Evolutionary conservation across 2,113 vertebrate genomes (phyloP), one percentile per base, ranked within the genome.

Genomic region (Meles meles): DNA sequence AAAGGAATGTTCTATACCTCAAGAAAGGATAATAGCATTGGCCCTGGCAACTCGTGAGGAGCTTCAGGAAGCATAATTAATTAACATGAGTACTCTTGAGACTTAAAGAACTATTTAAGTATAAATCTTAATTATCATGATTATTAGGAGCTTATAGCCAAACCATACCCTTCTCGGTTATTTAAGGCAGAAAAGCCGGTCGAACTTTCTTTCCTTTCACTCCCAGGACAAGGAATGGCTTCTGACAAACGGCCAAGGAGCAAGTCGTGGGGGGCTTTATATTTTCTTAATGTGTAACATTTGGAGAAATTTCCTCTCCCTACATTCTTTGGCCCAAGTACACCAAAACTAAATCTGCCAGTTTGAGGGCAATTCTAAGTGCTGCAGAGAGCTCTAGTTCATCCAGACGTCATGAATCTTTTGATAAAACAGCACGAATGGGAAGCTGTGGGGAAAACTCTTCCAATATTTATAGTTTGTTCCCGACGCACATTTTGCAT

Each of bases 51-150:
- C 59, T 79, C 37, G 55, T 94, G 44, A 1, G 63, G 93, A 97
- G 95, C 90, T 95, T 96, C 2, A 5, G 72, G 84, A 96, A 87
- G 88, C 80, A 55, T 95, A 95, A 97, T 95, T 97, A 96, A 95
- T 95, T 97, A 97, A 84, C 88, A 76, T 81, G 85, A 91, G 88
- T 84, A 42, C 98, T 98, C 96, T 77, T n/a, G 94, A 97, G 97
- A 95, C 57, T 67, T 52, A 93, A 91, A 92, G 85, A 96, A 63
- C 47, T 91, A 89, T 96, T 98, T 96, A 96, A 98, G 61, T 88
- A 92, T 94, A 97, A 96, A 95, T 96, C 96, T 98, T 97, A 98
- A 97, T 97, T 96, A 97, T 52, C 81, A 87, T 57, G 89, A 96
- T 95, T 87, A 97, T 72, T 77, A 76, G 37, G 34, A 52, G 79